Evolutionary conservation across 2,888 invertebrate species (phyloP).

Genomic region (Incurvaria masculella): DNA sequence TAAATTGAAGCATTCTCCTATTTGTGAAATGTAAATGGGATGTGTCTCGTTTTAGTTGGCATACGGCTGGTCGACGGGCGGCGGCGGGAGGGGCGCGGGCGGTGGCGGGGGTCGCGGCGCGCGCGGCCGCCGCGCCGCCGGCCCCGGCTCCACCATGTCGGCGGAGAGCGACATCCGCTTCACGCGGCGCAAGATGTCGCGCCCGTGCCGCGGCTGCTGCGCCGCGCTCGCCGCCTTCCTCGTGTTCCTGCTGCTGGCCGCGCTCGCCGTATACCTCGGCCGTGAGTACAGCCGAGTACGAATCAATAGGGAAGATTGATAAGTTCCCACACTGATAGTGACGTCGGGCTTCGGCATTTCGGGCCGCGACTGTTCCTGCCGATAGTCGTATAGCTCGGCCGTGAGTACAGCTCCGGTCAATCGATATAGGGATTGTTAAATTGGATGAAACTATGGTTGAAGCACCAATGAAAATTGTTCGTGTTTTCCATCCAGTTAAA

Average conservation of each 20-base stretch:
- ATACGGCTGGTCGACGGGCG: constrained; percentile 41
- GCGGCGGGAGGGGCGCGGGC: constrained; percentile 35
- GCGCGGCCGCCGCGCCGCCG: constrained; percentile 25
- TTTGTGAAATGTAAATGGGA: too few relatives aligned
- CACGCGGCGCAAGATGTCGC: constrained; percentile 78
- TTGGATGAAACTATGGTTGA: too few relatives aligned
- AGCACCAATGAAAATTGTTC: too few relatives aligned
- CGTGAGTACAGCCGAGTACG: too few relatives aligned
- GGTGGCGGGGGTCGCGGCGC: constrained; percentile 56
- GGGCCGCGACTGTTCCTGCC: too few relatives aligned
- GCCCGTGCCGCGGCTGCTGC: constrained; percentile 84
- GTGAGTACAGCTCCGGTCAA: background rate
- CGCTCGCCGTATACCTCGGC: constrained; percentile 59
- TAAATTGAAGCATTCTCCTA: too few relatives aligned
- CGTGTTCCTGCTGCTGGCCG: constrained; percentile 65
- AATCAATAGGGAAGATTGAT: too few relatives aligned
- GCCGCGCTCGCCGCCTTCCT: constrained; percentile 82
- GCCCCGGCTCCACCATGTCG: constrained; percentile 77
- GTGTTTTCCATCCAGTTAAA: too few relatives aligned
- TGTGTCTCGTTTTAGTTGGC: constrained; percentile 28
- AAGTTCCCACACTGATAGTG: too few relatives aligned
- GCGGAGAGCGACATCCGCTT: constrained; percentile 89
- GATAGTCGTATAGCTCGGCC: too few relatives aligned
- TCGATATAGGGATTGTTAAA: background rate
- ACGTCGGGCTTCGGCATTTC: too few relatives aligned